Conservation (phyloP, 2,113 vertebrate genomes). For the Dipodomys stephensi region DNA sequence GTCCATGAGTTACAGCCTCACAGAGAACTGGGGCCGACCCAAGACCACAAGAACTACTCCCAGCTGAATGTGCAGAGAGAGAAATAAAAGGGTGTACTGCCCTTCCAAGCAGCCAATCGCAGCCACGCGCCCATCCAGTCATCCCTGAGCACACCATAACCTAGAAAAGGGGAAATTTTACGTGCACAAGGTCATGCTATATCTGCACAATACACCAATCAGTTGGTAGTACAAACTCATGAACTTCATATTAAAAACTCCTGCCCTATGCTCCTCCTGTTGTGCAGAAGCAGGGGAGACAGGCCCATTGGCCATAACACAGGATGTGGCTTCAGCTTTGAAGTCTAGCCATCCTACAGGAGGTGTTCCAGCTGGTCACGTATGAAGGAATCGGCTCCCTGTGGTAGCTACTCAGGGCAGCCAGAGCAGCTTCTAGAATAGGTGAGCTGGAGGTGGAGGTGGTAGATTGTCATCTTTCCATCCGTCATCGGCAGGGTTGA, state of each 20-base stretch:
- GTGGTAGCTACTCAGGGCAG: constrained; percentile 22
- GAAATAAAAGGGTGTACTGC: not conserved
- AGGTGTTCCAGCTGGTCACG: not conserved
- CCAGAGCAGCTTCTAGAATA: constrained; percentile 68
- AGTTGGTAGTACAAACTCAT: not conserved
- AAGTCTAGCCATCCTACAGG: not conserved
- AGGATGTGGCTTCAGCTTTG: not conserved
- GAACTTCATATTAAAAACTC: not conserved
- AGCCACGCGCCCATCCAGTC: not conserved
- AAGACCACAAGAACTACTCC: not conserved
- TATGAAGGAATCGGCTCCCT: not conserved
- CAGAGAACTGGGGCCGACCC: no score
- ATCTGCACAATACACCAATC: not conserved
- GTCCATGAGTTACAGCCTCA: no score
- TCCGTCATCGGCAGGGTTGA: not conserved
- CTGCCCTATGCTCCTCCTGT: not conserved
- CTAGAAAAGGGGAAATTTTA: not conserved
- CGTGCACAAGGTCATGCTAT: not conserved
- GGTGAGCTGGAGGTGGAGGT: constrained; percentile 16
- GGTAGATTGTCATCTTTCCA: constrained; percentile 1
- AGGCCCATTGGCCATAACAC: rapidly evolving
- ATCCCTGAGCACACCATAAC: not conserved
- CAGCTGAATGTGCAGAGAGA: not conserved
- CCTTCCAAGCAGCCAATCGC: not conserved
- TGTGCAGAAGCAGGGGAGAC: not conserved